Conservation (phyloP, 2,113 vertebrate genomes). For the Scomber scombrus region DNA sequence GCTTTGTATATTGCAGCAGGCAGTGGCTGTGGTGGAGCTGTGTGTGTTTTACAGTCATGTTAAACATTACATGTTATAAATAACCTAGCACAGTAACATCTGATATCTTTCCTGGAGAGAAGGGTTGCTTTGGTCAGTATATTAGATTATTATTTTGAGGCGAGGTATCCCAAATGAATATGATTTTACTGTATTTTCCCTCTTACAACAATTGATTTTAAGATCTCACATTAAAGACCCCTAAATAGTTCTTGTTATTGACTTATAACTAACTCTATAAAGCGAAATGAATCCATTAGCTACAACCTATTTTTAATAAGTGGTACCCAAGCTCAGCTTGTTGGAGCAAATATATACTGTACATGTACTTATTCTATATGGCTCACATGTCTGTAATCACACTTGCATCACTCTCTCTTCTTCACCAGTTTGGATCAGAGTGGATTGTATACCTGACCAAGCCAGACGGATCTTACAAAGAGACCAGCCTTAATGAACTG, state of each 20-base stretch:
- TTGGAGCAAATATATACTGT: too few relatives aligned
- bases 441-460: constrained; percentile 92
- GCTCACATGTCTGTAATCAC: too few relatives aligned
- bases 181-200: not conserved
- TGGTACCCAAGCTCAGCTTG: too few relatives aligned
- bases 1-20: not conserved
- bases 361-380: too few relatives aligned
- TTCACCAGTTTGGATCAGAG: constrained; percentile 89
- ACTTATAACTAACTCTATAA: too few relatives aligned
- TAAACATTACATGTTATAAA: constrained; percentile 11
- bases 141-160: too few relatives aligned
- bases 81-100: not conserved
- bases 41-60: constrained; percentile 6
- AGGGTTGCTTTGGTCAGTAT: not conserved
- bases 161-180: not conserved
- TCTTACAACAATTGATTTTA: not conserved
- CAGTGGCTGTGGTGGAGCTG: not conserved
- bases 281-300: too few relatives aligned
- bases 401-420: not conserved
- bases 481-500: constrained; percentile 89
- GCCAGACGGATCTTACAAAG: constrained; percentile 86
- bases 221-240: too few relatives aligned
- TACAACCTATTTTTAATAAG: too few relatives aligned
- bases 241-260: too few relatives aligned
- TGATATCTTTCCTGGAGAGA: not conserved